Evolutionary conservation across 1,140 invertebrate genomes (phyloP), one percentile per base, ranked within the genome.

Genomic region (Brachionus koreanus): DNA sequence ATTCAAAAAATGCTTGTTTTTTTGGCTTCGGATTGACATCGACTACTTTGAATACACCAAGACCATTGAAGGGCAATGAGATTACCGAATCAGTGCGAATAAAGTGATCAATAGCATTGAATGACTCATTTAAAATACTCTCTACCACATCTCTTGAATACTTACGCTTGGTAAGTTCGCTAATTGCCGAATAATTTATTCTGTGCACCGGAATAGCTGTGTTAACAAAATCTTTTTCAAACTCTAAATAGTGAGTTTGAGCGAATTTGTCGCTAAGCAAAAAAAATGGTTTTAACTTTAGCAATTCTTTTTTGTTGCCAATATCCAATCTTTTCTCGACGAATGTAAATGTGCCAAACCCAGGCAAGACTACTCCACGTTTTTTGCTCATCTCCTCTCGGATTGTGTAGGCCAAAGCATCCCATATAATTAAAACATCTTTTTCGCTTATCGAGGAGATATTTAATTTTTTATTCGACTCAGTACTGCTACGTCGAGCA

Each of bases 341-440:
- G 35, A 61, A 61, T 10, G 46, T 79, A 65, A 79, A 79, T 42
- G 76, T 79, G 25, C 76, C 76, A 43, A 79, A 79, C 10, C 49
- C 49, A 2, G 49, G 49, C 35, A 79, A 39, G 12, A 61, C 16
- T 5, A 79, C 76, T 37, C 76, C 76, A 12, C 29, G 76, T 65
- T 79, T 79, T 79, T 57, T 61, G 33, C 76, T 79, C 76, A 79
- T 79, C 57, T 79, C 76, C 0, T 65, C 49, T 37, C 76, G 49
- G 25, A 79, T 79, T 3, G 35, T 42, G 16, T 61, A 57, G 10
- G 49, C 61, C 76, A 79, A 61, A 3, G 76, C 76, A 39, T 79
- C 61, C 76, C 76, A 79, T 61, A 79, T 79, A 25, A 61, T 65
- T 12, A 79, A 39, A 7, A 79, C 76, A 79, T 79, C 76, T 39